These are phyloP conservation scores for Macrosoma leucophasiata DNA, from an alignment of 2,888 invertebrate genomes.

Conservation along the genomic window DNA sequence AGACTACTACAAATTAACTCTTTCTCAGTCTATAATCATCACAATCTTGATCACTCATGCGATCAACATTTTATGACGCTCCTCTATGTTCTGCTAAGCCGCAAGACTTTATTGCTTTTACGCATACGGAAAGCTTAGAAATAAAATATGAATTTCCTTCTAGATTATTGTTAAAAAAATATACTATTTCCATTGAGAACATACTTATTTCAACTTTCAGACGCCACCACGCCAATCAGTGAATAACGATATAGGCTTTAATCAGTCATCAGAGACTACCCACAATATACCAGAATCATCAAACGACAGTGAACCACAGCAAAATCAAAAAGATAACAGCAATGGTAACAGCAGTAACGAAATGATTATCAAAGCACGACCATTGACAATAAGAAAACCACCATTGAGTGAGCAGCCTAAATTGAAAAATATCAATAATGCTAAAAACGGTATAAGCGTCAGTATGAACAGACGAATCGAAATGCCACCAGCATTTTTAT, in stretches of 20 bases:
- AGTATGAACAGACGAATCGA: slow-evolving; percentile 85
- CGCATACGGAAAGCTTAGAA: too few species aligned
- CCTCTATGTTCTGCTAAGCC: too few species aligned
- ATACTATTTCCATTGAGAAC: neutral
- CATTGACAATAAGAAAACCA: slow-evolving; percentile 88
- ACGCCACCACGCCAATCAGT: slow-evolving; percentile 72
- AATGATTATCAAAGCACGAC: slow-evolving; percentile 84
- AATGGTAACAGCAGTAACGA: slow-evolving; percentile 54
- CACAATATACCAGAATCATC: slow-evolving; percentile 45
- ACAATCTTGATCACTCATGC: too few species aligned
- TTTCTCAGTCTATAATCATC: too few species aligned
- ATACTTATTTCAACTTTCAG: slow-evolving; percentile 35
- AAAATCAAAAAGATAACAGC: slow-evolving; percentile 62
- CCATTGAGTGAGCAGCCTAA: slow-evolving; percentile 88
- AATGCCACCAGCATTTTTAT: slow-evolving; percentile 88
- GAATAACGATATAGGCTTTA: slow-evolving; percentile 53
- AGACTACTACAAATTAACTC: too few species aligned
- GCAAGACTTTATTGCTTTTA: too few species aligned
- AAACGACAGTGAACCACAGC: slow-evolving; percentile 46
- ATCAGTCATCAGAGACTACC: slow-evolving; percentile 45
- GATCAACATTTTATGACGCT: too few species aligned
- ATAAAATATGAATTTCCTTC: too few species aligned
- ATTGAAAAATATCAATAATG: slow-evolving; percentile 76
- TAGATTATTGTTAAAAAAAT: too few species aligned
- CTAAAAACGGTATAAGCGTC: slow-evolving; percentile 78